Evolutionary conservation across 2,888 invertebrate genomes (phyloP).

Genomic region (Acleris emargana): DNA sequence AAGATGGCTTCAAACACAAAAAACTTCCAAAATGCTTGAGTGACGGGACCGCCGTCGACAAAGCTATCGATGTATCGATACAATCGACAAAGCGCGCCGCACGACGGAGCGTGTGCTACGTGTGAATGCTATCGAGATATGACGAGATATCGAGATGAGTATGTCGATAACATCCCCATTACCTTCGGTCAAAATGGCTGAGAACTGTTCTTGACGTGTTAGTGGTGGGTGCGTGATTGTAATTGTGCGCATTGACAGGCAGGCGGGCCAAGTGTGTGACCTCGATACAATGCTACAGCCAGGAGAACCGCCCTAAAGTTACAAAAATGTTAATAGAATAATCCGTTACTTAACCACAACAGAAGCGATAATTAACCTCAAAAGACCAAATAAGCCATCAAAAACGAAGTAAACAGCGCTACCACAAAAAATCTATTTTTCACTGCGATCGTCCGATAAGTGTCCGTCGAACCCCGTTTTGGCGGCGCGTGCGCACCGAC

Average conservation of each 20-base stretch:
- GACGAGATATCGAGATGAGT: conserved; percentile 67
- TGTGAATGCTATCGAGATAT: conserved; percentile 79
- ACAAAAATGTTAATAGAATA: no score
- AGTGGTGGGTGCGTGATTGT: conserved; percentile 24
- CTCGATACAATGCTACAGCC: no score
- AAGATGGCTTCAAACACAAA: conserved; percentile 68
- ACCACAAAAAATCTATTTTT: conserved; percentile 56
- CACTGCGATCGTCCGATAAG: conserved; percentile 56
- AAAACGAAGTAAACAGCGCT: conserved; percentile 44
- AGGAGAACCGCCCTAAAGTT: no score
- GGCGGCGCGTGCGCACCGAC: conserved; percentile 72
- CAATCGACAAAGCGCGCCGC: conserved; percentile 72
- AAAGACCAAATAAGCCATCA: conserved; percentile 28
- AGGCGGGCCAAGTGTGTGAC: conserved; percentile 2
- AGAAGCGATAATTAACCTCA: conserved; percentile 44
- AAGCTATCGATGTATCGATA: conserved; percentile 69
- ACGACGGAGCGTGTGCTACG: conserved; percentile 79
- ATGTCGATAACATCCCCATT: conserved; percentile 75
- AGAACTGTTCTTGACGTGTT: conserved; percentile 50
- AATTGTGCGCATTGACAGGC: conserved; percentile 33
- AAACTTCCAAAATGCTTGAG: conserved; percentile 76
- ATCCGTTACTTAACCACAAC: conserved; percentile 34
- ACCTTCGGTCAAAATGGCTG: conserved; percentile 64
- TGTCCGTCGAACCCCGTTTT: conserved; percentile 65
- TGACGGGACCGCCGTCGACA: conserved; percentile 81